Conservation (phyloP, 2,797 vertebrate genomes). For the Pangasius djambal region DNA sequence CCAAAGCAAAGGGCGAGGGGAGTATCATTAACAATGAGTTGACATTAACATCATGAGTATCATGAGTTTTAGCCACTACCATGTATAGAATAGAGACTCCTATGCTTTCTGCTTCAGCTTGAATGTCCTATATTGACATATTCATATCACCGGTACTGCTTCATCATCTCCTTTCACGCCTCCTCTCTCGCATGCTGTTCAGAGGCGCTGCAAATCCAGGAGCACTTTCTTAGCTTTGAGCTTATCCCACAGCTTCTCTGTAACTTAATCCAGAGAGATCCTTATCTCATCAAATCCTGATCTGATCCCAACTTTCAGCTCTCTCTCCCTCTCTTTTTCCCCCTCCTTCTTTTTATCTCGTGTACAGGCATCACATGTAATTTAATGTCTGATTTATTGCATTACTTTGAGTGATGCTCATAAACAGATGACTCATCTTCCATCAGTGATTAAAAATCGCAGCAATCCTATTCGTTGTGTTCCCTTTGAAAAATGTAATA, state of each 20-base stretch:
- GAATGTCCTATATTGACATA: constrained; percentile 13
- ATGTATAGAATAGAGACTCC: background rate
- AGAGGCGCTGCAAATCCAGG: constrained; percentile 21
- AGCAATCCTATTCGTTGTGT: background rate
- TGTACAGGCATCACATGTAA: constrained; percentile 10
- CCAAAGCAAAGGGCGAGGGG: background rate
- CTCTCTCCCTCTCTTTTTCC: background rate
- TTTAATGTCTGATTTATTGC: constrained; percentile 37
- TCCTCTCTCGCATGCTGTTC: background rate
- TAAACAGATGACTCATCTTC: background rate
- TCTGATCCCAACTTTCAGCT: constrained; percentile 23
- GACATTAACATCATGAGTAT: background rate
- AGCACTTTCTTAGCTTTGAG: constrained; percentile 20
- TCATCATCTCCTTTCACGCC: constrained; percentile 9
- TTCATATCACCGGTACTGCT: constrained; percentile 1
- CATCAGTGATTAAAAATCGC: constrained; percentile 5
- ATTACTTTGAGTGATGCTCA: constrained; percentile 15
- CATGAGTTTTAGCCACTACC: constrained; percentile 1
- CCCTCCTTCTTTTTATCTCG: background rate
- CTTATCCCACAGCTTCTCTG: background rate
- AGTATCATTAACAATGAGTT: background rate
- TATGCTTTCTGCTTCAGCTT: background rate
- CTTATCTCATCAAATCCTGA: constrained; percentile 31
- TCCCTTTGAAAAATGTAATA: background rate
- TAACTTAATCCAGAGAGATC: constrained; percentile 22